Conservation (phyloP, 1,140 invertebrate genomes). For the Cherax quadricarinatus region DNA sequence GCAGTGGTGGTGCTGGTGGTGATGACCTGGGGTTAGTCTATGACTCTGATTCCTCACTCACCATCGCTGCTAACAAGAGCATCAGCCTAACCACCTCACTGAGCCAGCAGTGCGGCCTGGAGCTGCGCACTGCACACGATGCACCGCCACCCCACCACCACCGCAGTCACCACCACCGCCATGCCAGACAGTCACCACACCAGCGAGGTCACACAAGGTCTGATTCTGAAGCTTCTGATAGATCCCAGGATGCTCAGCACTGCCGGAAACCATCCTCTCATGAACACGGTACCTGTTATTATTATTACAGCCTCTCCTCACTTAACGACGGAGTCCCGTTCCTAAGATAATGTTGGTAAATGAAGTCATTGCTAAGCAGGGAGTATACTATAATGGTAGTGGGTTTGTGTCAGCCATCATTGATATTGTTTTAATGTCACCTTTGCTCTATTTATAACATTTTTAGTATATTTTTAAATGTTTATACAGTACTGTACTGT, state of each 20-base stretch:
- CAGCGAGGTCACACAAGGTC: conserved; percentile 37
- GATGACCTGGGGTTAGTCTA: conserved; percentile 63
- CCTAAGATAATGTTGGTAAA: no score
- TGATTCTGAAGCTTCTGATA: conserved; percentile 63
- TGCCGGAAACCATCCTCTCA: conserved; percentile 24
- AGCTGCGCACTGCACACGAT: conserved; percentile 50
- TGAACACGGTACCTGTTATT: conserved; percentile 33
- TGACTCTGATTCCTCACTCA: conserved; percentile 76
- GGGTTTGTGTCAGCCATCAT: no score
- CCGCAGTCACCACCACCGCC: conserved; percentile 20
- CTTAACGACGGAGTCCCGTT: no score
- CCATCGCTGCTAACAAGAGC: conserved; percentile 76
- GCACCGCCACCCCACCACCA: conserved; percentile 11
- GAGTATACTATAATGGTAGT: no score
- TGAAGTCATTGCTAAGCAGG: no score
- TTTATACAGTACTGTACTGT: no score
- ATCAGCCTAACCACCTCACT: conserved; percentile 76
- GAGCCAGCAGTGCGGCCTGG: conserved; percentile 64
- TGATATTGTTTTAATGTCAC: no score
- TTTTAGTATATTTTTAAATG: no score
- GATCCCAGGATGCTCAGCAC: conserved; percentile 53
- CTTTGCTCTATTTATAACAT: no score
- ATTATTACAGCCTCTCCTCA: no score
- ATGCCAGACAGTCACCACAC: conserved; percentile 10
- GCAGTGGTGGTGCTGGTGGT: background rate